Evolutionary conservation across 2,888 invertebrate genomes (phyloP), one percentile per base, ranked within the genome.

Genomic region (Hetaerina titia): DNA sequence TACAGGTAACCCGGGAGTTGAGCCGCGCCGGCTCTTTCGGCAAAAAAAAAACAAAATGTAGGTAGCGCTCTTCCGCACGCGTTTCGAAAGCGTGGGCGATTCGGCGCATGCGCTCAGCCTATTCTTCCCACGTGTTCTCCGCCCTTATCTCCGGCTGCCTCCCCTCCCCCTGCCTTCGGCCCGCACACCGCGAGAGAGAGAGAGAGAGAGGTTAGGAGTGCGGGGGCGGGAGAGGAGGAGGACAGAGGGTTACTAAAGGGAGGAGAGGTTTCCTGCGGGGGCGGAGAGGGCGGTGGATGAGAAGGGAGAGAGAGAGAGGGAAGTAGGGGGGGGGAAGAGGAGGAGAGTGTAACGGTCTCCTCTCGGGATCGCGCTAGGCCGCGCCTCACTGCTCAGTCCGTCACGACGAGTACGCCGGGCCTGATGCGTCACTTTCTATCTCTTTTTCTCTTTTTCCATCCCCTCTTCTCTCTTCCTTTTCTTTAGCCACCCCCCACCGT

Each of bases 121-220:
- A 15, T 22, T 69, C 92, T 92, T 45, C 92, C 92, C 92, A 92
- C 92, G 92, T 92, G 92, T 56, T 56, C 74, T 64, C 92, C 63
- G 19, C 90, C 92, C 45, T 63, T 64, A 60, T 64, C 25, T n/a
- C 31, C 63, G 15, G 17, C 58, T 57, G 56, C 89, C 81, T 25
- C 31, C 31, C 45, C 31, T 17, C 45, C 90, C 60, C 90, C 58
- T 63, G 31, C 60, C 58, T 6, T 31, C 90, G 64, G 7, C 88
- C 45, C 45, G 88, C 88, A 88, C 88, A 56, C 56, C 63, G 45
- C 25, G 60, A 31, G 90, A 31, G 25, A 90, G 89, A 63, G 19
- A 25, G 25, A 81, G 74, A 7, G 81, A 64, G 92, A n/a, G 63
- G 90, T 19, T 60, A 31, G 45, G 90, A 17, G 60, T 15, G 19